phyloP scores from a whole-genome alignment of 2,797 vertebrate species.

The Alectoris magna region DNA sequence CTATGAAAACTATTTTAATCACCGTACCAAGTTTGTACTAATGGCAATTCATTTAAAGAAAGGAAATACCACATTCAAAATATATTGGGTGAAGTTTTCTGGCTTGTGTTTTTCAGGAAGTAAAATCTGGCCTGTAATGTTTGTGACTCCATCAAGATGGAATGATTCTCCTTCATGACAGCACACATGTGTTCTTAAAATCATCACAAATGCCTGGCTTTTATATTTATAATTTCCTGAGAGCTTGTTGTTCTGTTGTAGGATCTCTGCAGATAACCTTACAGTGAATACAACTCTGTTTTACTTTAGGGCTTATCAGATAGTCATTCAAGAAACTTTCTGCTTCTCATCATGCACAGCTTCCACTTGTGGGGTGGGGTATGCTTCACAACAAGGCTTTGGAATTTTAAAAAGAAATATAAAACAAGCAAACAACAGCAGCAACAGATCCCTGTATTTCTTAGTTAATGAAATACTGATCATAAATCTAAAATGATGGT shows the following conservation, averaged over 20 bases:
- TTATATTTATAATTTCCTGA: constrained; percentile 41
- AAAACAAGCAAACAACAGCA: neutral
- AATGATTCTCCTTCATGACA: constrained; percentile 33
- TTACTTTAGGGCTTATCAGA: constrained; percentile 25
- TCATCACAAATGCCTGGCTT: constrained; percentile 15
- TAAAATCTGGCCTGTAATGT: constrained; percentile 22
- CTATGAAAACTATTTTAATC: constrained; percentile 22
- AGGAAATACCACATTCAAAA: constrained; percentile 32
- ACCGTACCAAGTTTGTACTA: neutral
- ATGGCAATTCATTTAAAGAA: constrained; percentile 37
- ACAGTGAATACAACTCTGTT: constrained; percentile 18
- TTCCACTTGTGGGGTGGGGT: neutral
- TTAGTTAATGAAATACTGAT: neutral
- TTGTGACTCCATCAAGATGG: constrained; percentile 19
- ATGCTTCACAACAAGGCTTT: neutral
- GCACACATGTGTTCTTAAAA: constrained; percentile 28
- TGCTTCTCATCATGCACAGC: neutral
- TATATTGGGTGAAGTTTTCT: constrained; percentile 22
- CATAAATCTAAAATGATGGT: neutral
- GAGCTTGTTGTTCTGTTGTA: constrained; percentile 16
- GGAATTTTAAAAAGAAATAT: neutral
- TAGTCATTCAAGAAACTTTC: constrained; percentile 4
- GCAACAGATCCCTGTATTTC: neutral
- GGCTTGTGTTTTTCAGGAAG: constrained; percentile 16
- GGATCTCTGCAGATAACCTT: constrained; percentile 36